Percentiles rank a stretch among this genome's conserved stretches.
Evolutionary conservation across 1,140 invertebrate species (phyloP).

Genomic region (Platorchestia sp.): DNA sequence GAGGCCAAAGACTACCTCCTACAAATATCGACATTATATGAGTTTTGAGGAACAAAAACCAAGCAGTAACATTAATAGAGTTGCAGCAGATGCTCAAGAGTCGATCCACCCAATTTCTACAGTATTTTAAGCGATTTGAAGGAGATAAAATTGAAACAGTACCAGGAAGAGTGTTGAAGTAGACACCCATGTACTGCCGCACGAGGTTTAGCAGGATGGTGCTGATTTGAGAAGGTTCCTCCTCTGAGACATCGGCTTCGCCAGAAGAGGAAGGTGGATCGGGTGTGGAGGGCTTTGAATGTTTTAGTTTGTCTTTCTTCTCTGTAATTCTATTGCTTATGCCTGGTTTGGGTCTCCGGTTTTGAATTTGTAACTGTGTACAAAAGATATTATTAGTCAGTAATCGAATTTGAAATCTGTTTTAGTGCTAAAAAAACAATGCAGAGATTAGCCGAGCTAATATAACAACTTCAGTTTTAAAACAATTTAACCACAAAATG

Average conservation of each 20-base stretch:
- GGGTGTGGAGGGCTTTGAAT: slow-evolving; percentile 1
- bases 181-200: slow-evolving; percentile 38
- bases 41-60: background rate
- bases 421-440: background rate
- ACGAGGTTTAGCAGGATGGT: slow-evolving; percentile 39
- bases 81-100: background rate
- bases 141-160: background rate
- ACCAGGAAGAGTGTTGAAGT: slow-evolving; percentile 41
- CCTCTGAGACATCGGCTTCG: background rate
- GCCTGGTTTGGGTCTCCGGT: background rate
- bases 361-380: slow-evolving; percentile 23
- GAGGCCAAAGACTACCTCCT: background rate
- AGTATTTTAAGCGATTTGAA: background rate
- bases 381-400: background rate
- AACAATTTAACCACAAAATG: too few relatives aligned
- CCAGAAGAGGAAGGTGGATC: background rate
- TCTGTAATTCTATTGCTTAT: slow-evolving; percentile 10
- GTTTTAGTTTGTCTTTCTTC: slow-evolving; percentile 28
- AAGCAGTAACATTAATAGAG: background rate
- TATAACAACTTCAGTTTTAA: background rate
- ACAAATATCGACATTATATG: background rate
- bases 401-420: background rate
- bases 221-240: background rate
- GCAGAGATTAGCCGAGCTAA: background rate
- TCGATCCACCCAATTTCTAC: background rate